Evolutionary conservation across 2,888 invertebrate genomes (phyloP).

Genomic region (Bembecia ichneumoniformis): DNA sequence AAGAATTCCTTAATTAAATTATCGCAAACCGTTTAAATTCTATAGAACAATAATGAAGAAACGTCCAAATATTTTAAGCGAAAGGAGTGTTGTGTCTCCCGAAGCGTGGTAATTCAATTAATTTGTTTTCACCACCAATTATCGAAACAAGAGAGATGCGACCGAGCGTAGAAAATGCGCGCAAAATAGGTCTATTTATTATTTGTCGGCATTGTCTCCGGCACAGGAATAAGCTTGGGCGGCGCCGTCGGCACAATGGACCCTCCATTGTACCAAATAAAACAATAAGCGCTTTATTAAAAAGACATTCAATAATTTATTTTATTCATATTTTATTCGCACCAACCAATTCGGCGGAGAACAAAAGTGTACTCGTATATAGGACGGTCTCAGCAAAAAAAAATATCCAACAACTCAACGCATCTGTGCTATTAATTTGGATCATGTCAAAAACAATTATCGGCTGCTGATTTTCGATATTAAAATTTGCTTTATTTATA

Average conservation of each 20-base stretch:
- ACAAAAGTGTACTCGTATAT: constrained; percentile 51
- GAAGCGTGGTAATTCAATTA: constrained; percentile 65
- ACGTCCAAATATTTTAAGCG: constrained; percentile 55
- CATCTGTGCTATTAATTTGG: too few relatives aligned
- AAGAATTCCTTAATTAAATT: constrained; percentile 8
- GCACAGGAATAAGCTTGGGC: constrained; percentile 44
- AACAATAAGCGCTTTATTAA: constrained; percentile 69
- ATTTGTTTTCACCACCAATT: constrained; percentile 63
- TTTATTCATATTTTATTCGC: constrained; percentile 67
- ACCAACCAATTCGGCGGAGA: constrained; percentile 29
- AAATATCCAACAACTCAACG: not conserved
- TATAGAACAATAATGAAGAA: constrained; percentile 29
- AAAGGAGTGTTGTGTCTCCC: constrained; percentile 49
- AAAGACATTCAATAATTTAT: constrained; percentile 71
- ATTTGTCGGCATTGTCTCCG: constrained; percentile 54
- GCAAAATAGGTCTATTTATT: constrained; percentile 70
- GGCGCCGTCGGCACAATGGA: constrained; percentile 47
- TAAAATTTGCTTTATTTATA: too few relatives aligned
- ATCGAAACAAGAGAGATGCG: constrained; percentile 59
- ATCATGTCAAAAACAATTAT: too few relatives aligned
- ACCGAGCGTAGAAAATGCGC: constrained; percentile 55
- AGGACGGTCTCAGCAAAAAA: constrained; percentile 8
- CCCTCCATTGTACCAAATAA: constrained; percentile 56
- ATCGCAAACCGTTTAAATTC: constrained; percentile 33
- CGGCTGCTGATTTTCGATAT: too few relatives aligned